Percentiles rank a stretch among this genome's conserved stretches.
Conservation (phyloP, 2,797 vertebrate genomes). For the Cuniculus paca region DNA sequence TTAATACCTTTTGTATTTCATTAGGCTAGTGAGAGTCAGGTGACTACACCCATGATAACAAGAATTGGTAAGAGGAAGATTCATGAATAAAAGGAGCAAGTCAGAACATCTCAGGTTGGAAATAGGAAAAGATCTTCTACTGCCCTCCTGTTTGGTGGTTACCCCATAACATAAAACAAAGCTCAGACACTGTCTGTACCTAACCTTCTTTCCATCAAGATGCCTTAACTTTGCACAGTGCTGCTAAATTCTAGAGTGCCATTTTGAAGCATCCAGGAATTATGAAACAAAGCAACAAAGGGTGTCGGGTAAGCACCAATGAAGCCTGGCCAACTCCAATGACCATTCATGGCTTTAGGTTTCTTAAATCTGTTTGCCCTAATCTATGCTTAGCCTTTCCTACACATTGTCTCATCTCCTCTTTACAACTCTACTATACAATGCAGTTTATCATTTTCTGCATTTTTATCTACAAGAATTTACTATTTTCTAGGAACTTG, state of each 20-base stretch:
- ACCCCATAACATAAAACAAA: not conserved
- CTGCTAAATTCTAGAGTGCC: not conserved
- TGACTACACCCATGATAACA: not conserved
- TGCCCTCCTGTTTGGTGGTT: not conserved
- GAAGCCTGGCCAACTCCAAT: not conserved
- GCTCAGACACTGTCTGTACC: not conserved
- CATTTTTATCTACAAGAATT: not conserved
- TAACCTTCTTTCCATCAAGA: not conserved
- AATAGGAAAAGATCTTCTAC: not conserved
- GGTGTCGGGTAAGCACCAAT: too few relatives aligned
- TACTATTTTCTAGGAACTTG: not conserved
- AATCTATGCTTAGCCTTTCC: not conserved
- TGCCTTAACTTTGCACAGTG: not conserved
- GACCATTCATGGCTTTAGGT: not conserved
- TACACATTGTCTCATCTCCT: not conserved
- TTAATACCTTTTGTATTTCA: constrained; percentile 27
- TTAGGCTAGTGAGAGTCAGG: not conserved
- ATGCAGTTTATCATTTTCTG: not conserved
- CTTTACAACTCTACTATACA: not conserved
- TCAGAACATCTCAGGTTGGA: not conserved
- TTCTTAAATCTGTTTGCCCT: not conserved
- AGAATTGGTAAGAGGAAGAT: not conserved
- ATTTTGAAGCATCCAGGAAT: not conserved
- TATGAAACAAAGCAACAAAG: not conserved
- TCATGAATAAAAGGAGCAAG: not conserved